Evolutionary conservation across 2,797 vertebrate genomes (phyloP).

Genomic region (Oceanodroma leucorhoa): DNA sequence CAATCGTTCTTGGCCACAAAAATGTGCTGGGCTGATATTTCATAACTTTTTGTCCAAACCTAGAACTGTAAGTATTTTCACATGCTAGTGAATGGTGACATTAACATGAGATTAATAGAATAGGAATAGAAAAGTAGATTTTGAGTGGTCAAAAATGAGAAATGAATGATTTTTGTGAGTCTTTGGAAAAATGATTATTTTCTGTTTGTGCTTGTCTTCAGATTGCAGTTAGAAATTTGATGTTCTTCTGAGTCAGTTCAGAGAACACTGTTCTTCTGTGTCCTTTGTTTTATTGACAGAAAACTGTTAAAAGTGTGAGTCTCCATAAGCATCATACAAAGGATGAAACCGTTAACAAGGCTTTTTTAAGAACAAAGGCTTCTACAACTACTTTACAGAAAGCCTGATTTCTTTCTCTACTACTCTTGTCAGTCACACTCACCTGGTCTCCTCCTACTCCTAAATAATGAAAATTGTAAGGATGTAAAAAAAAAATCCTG

Average conservation of each 20-base stretch:
- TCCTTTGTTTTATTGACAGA: constrained; percentile 11
- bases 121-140: neutral
- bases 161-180: neutral
- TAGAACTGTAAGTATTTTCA: neutral
- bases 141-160: neutral
- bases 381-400: neutral
- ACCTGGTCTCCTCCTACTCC: neutral
- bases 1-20: neutral
- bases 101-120: neutral
- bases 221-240: constrained; percentile 33
- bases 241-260: neutral
- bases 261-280: neutral
- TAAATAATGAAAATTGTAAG: neutral
- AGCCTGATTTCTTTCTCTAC: neutral
- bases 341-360: neutral
- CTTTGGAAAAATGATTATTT: neutral
- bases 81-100: neutral
- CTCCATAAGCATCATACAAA: neutral
- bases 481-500: neutral
- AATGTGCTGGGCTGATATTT: neutral
- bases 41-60: neutral
- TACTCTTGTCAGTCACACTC: neutral
- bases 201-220: constrained; percentile 17
- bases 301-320: constrained; percentile 37
- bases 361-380: neutral